Base-by-base conservation (phyloP, 2,888 invertebrate species). In the Andricus quercusramuli region DNA sequence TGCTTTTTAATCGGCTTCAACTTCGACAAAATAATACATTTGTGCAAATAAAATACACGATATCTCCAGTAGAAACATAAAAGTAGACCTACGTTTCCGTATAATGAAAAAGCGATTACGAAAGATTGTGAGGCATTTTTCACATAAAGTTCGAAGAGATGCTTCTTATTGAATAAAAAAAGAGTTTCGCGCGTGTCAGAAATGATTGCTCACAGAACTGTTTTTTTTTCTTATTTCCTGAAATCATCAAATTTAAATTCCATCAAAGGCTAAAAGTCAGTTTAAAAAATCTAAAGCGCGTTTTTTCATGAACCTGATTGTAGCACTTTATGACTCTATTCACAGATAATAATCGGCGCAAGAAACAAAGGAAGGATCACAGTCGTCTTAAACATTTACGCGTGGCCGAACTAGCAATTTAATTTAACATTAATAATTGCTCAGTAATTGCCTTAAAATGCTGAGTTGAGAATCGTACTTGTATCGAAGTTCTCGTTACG, bases 331-430 rank as follows among this genome's bases (percentile, higher is more conserved):
- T 74, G 74, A 74, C 15, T 74, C 32, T 74, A 74, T 56, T 56
- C 56, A 74, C 74, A 74, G 56, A 74, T 32, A 74, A 74, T 74
- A 74, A 74, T 74, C 56, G 56, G 29, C n/a, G 56, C 74, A 74
- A 74, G 56, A 56, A 62, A 62, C 62, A 62, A 62, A 74, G 20
- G 56, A 74, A 74, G 74, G 56, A 74, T 74, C 74, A 74, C 74
- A 74, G 74, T 74, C 56, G 51, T 56, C 74, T 74, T 74, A 74
- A 74, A 74, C n/a, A 74, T 51, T 74, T 74, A 56, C 74, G 56
- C 74, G 74, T 74, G 32, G 74, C 74, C 74, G 74, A 74, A 74
- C 56, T 74, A 70, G 51, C 32, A 70, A 29, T 70, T 70, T 70
- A 74, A 56, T n/a, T 37, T n/a, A 74, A 56, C 32, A 51, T 70